Evolutionary conservation across 2,888 invertebrate species (phyloP).

Genomic region (Folsomia candida): DNA sequence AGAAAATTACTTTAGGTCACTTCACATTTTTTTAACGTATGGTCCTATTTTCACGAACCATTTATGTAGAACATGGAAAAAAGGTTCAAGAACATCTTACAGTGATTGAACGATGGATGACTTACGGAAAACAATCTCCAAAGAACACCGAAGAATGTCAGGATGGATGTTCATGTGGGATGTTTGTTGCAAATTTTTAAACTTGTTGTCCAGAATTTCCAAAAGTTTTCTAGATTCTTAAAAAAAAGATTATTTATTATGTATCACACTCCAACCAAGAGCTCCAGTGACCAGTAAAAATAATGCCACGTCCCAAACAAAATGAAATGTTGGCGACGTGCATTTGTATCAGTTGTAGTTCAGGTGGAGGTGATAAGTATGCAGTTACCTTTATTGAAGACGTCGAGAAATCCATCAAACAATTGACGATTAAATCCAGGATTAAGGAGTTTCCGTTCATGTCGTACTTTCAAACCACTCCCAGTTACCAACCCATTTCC

Average conservation of each 20-base stretch:
- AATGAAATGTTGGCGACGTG: too few species aligned
- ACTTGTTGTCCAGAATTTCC: neutral
- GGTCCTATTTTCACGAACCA: neutral
- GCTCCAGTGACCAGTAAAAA: too few species aligned
- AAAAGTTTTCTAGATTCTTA: conserved; percentile 3
- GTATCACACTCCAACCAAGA: too few species aligned
- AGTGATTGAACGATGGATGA: too few species aligned
- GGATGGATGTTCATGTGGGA: neutral
- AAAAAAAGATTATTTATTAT: too few species aligned
- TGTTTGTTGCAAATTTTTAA: neutral
- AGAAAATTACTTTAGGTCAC: too few species aligned
- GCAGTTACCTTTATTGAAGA: too few species aligned
- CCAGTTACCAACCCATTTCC: neutral
- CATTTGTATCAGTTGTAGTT: too few species aligned
- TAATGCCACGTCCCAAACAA: too few species aligned
- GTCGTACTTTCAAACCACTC: neutral
- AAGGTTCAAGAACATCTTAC: too few species aligned
- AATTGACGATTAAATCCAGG: neutral
- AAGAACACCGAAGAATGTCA: neutral
- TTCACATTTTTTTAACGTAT: neutral
- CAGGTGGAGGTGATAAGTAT: too few species aligned
- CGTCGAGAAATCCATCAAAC: neutral
- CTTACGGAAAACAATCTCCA: conserved; percentile 3
- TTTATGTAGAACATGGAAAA: too few species aligned
- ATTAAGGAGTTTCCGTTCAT: neutral